phyloP scores from a whole-genome alignment of 2,113 vertebrate species.

The Romanogobio albipinnatus region DNA sequence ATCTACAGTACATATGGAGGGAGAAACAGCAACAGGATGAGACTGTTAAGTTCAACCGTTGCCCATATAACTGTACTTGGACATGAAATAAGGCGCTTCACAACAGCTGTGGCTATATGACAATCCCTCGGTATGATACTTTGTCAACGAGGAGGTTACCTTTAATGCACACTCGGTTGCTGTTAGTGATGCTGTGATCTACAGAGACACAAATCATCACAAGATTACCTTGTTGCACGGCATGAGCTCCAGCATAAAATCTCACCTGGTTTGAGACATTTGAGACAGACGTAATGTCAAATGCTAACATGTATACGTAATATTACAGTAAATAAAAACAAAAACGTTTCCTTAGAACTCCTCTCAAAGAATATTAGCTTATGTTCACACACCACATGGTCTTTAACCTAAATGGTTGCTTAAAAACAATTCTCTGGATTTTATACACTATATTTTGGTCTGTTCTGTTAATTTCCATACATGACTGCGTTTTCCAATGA shows the following conservation, averaged over 20 bases:
- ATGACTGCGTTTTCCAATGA: conserved; percentile 36
- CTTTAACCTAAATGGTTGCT: neutral
- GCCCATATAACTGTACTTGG: neutral
- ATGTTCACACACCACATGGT: neutral
- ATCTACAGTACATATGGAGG: neutral
- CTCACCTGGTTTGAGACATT: neutral
- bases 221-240: neutral
- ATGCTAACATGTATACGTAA: neutral
- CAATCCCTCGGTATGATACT: conserved; percentile 2
- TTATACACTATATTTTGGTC: conserved; percentile 42
- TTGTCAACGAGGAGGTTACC: neutral
- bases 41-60: neutral
- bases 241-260: neutral
- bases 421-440: conserved; percentile 36
- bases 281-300: neutral
- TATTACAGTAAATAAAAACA: neutral
- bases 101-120: neutral
- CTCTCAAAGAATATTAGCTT: neutral
- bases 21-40: conserved; percentile 3
- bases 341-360: too few relatives aligned
- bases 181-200: neutral
- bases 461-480: conserved; percentile 24
- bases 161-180: neutral
- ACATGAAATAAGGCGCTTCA: conserved; percentile 1
- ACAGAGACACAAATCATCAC: neutral